Percentiles rank a stretch among this genome's conserved stretches.
These are phyloP conservation scores for Eulemur macaco DNA, from an alignment of 2,113 vertebrate genomes.

Conservation along the genomic window DNA sequence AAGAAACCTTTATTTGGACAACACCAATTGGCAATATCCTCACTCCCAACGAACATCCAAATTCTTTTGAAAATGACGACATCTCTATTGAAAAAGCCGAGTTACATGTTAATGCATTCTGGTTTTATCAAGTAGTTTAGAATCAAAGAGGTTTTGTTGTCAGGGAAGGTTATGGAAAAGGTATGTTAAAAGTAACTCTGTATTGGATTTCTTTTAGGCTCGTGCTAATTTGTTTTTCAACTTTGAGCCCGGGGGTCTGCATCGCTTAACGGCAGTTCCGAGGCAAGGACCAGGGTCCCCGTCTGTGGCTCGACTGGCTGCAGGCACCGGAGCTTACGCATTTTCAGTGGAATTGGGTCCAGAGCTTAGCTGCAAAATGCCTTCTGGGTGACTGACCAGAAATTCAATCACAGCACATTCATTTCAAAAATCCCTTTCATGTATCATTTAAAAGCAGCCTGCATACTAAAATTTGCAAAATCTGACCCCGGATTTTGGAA, in stretches of 20 bases:
- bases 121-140: conserved; percentile 41
- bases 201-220: conserved; percentile 45
- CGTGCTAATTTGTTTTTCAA: conserved; percentile 41
- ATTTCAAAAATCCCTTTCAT: conserved; percentile 74
- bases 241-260: not conserved
- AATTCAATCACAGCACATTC: conserved; percentile 69
- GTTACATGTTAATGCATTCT: conserved; percentile 31
- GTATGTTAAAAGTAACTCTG: conserved; percentile 55
- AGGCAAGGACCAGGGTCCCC: not conserved
- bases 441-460: conserved; percentile 66
- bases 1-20: conserved; percentile 38
- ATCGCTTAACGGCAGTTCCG: not conserved
- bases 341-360: conserved; percentile 62
- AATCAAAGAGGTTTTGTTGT: conserved; percentile 51
- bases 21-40: not conserved
- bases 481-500: conserved; percentile 66
- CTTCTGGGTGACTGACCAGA: conserved; percentile 75
- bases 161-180: not conserved
- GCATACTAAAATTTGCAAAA: not conserved
- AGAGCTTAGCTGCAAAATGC: conserved; percentile 61
- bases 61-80: conserved; percentile 34
- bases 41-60: conserved; percentile 18
- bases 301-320: conserved; percentile 6
- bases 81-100: not conserved
- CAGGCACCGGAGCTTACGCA: conserved; percentile 52